A percentile compares a stretch with the other conserved stretches of the same genome.
These are phyloP conservation scores for Rhodinocichla rosea DNA, from an alignment of 2,113 vertebrate species.

Conservation along the genomic window DNA sequence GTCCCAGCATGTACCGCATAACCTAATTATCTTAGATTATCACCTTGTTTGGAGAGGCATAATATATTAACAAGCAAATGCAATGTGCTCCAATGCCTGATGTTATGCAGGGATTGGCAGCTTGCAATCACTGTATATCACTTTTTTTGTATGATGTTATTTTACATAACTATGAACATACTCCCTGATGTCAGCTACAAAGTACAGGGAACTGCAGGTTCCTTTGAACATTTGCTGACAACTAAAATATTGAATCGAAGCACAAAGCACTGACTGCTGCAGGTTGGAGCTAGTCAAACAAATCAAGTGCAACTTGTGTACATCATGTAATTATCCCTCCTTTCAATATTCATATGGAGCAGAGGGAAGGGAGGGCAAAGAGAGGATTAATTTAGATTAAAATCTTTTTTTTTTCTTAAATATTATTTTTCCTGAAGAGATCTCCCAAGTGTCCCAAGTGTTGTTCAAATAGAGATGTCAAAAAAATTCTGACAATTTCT, in stretches of 20 bases:
- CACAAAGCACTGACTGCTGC: not conserved
- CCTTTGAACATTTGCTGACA: constrained; percentile 20
- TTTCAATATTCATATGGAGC: not conserved
- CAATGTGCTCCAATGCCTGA: not conserved
- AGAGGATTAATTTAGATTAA: not conserved
- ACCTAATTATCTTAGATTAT: not conserved
- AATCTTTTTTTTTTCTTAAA: not conserved
- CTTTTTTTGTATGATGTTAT: not conserved
- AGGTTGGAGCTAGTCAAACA: not conserved
- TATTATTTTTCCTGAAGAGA: not conserved
- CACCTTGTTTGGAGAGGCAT: not conserved
- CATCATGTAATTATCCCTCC: not conserved
- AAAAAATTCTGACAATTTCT: not conserved
- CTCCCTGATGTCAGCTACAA: not conserved
- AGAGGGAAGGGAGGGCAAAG: fast-evolving
- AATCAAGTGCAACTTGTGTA: not conserved
- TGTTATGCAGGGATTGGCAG: not conserved
- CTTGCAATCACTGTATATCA: not conserved
- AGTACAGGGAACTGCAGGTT: not conserved
- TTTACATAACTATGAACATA: not conserved
- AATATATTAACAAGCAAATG: not conserved
- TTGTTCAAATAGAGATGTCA: not conserved
- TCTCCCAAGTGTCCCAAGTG: not conserved
- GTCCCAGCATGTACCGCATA: not conserved
- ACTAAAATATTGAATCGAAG: not conserved